Percentiles rank a stretch among this genome's conserved stretches.
Evolutionary conservation across 64 coral and sea anemone genomes (phyloP).

Genomic region (Montipora foliosa): DNA sequence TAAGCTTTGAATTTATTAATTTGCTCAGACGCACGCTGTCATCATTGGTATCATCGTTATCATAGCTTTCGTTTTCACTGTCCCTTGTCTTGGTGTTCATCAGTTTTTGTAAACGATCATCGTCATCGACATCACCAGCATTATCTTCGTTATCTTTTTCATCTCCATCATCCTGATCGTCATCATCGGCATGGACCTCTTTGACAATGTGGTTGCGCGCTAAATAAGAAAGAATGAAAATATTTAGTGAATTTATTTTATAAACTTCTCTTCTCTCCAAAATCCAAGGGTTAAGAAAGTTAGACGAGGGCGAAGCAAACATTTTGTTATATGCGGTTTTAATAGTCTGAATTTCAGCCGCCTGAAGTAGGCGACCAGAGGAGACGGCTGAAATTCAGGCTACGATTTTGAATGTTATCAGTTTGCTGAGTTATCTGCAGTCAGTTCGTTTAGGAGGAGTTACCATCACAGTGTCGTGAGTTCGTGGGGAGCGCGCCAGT

Average conservation of each 20-base stretch:
- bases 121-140: background rate
- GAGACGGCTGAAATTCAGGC: too few species aligned
- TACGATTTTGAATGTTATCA: too few species aligned
- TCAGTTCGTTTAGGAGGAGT: too few species aligned
- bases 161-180: background rate
- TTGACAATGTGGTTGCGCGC: constrained; percentile 24
- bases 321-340: too few species aligned
- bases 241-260: background rate
- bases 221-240: background rate
- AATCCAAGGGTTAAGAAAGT: too few species aligned
- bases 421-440: too few species aligned
- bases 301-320: too few species aligned
- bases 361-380: too few species aligned
- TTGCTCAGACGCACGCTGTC: background rate
- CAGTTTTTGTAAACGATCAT: constrained; percentile 11
- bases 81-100: background rate
- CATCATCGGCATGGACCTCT: background rate
- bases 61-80: background rate
- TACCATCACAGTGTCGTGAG: too few species aligned
- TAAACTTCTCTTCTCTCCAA: too few species aligned
- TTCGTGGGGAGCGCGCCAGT: too few species aligned
- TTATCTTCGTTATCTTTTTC: background rate
- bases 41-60: background rate
- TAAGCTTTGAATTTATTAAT: constrained; percentile 40
- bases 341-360: too few species aligned